Conservation (phyloP, 2,113 vertebrate species). For the Thryonomys swinderianus region DNA sequence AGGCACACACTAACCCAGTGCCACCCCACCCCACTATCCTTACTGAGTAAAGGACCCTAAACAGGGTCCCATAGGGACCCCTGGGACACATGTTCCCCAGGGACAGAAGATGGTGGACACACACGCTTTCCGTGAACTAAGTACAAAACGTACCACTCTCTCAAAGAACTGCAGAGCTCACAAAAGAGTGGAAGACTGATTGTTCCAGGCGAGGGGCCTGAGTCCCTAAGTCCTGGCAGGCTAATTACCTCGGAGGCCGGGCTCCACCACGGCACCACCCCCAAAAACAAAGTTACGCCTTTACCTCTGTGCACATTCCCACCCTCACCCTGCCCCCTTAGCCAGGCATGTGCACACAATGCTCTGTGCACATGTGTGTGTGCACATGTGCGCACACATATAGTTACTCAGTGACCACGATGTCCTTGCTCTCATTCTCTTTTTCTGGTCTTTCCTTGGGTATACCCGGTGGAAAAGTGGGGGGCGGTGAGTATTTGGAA, state of each 20-base stretch:
- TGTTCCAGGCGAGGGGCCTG: neutral
- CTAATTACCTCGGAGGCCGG: neutral
- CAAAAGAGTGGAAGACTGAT: neutral
- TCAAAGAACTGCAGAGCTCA: neutral
- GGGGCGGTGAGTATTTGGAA: neutral
- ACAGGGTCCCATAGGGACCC: neutral
- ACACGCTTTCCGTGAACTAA: neutral
- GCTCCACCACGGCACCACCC: neutral
- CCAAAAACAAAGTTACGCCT: neutral
- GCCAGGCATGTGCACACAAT: neutral
- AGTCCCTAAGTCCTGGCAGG: too few relatives aligned
- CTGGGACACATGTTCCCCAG: neutral
- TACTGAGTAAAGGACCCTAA: conserved; percentile 40
- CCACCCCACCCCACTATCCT: too few relatives aligned
- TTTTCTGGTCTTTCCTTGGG: too few relatives aligned
- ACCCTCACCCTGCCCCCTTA: neutral
- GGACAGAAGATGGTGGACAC: neutral
- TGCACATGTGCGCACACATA: too few relatives aligned
- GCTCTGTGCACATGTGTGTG: too few relatives aligned
- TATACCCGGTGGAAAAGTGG: too few relatives aligned
- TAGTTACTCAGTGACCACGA: too few relatives aligned
- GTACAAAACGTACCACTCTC: neutral
- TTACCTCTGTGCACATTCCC: neutral
- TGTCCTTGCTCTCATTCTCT: too few relatives aligned
- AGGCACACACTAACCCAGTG: neutral